A percentile compares a stretch with the other conserved stretches of the same genome.
Conservation (phyloP, 2,888 invertebrate genomes). For the Baccha elongata region DNA sequence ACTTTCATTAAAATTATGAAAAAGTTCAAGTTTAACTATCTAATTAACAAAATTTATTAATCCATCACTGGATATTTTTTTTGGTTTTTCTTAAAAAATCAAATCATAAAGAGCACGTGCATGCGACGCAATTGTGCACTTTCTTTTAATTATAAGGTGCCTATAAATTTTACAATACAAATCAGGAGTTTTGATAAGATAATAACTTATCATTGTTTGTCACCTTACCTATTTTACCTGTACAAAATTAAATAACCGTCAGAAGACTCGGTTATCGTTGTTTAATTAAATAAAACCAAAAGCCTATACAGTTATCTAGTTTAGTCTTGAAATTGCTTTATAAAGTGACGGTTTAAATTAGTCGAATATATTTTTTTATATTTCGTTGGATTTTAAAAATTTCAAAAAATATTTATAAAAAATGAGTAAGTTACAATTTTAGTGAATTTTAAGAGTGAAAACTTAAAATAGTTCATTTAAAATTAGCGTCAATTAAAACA, state of each 20-base stretch:
- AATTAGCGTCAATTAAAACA: too few relatives aligned
- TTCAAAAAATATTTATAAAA: not conserved
- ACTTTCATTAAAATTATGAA: too few relatives aligned
- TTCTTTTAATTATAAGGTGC: too few relatives aligned
- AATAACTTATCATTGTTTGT: slow-evolving; percentile 6
- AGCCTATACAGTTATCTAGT: slow-evolving; percentile 36
- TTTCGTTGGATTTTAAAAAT: not conserved
- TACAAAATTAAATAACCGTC: slow-evolving; percentile 10
- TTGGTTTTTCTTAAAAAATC: too few relatives aligned
- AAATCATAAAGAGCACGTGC: too few relatives aligned
- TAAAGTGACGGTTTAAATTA: slow-evolving; percentile 17
- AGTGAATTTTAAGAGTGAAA: too few relatives aligned
- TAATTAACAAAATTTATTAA: too few relatives aligned
- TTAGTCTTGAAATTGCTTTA: slow-evolving; percentile 46
- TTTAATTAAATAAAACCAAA: slow-evolving; percentile 45
- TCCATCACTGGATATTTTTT: too few relatives aligned
- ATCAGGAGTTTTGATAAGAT: slow-evolving; percentile 15
- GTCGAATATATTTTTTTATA: not conserved
- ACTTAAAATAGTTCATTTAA: too few relatives aligned
- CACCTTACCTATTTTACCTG: not conserved
- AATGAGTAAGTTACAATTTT: slow-evolving; percentile 64
- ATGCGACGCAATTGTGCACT: too few relatives aligned
- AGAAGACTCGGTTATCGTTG: slow-evolving; percentile 9
- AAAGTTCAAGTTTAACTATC: too few relatives aligned
- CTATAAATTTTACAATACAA: not conserved